These are phyloP conservation scores for Campoplex capitator DNA, from an alignment of 2,888 invertebrate species.

Conservation along the genomic window DNA sequence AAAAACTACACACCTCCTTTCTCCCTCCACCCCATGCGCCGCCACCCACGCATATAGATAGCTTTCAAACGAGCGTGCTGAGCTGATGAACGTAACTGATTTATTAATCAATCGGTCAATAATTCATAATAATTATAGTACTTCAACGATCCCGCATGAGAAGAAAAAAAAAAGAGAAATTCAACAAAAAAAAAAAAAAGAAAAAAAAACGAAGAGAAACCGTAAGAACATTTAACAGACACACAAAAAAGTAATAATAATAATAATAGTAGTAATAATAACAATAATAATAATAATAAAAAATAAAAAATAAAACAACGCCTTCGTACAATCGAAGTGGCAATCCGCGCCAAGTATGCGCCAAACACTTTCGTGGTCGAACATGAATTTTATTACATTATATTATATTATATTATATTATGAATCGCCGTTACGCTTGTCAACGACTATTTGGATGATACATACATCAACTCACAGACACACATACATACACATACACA, in stretches of 20 bases:
- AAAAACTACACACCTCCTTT: neutral
- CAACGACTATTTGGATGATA: constrained; percentile 66
- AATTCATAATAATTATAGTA: constrained; percentile 71
- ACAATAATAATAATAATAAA: constrained; percentile 38
- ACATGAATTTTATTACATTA: constrained; percentile 68
- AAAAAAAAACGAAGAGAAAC: constrained; percentile 34
- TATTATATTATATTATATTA: constrained; percentile 28
- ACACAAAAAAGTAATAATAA: constrained; percentile 51
- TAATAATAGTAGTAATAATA: constrained; percentile 47
- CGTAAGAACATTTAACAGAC: constrained; percentile 40
- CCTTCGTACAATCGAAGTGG: constrained; percentile 79
- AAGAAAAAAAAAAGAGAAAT: constrained; percentile 21
- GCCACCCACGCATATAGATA: constrained; percentile 74
- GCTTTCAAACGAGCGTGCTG: constrained; percentile 75
- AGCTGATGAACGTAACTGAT: constrained; percentile 70
- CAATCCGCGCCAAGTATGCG: constrained; percentile 72
- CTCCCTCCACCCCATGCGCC: constrained; percentile 3
- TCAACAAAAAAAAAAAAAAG: neutral
- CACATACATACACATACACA: constrained; percentile 16
- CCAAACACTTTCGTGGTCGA: constrained; percentile 68
- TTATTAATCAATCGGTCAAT: constrained; percentile 74
- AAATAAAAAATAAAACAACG: constrained; percentile 66
- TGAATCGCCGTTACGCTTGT: constrained; percentile 71
- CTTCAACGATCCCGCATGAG: constrained; percentile 70
- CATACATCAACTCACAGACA: constrained; percentile 5